phyloP scores from a whole-genome alignment of 23 tunicate genomes.

The Oikopleura vanhoeffeni region DNA sequence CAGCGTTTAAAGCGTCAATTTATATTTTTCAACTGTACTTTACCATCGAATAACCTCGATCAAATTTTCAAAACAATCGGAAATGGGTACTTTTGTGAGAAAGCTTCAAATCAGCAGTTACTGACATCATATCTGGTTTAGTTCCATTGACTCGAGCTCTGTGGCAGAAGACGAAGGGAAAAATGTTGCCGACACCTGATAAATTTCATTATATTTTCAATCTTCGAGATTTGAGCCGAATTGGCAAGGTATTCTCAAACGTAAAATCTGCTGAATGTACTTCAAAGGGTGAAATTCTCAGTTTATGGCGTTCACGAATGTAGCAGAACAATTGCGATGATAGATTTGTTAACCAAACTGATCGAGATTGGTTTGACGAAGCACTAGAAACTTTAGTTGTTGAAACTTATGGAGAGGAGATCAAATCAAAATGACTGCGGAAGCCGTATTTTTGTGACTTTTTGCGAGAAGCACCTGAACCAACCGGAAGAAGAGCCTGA shows the following conservation, averaged over 20 bases:
- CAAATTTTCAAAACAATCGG: conserved; percentile 77
- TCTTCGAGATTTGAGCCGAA: conserved; percentile 86
- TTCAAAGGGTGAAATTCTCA: no score
- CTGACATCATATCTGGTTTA: conserved; percentile 16
- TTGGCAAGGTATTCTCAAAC: conserved; percentile 99
- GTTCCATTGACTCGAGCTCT: conserved; percentile 56
- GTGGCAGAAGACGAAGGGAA: conserved; percentile 80
- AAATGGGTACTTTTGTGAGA: conserved; percentile 75
- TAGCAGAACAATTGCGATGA: conserved; percentile 76
- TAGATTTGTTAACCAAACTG: conserved; percentile 77
- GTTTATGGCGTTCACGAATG: conserved; percentile 98
- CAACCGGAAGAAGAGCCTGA: conserved; percentile 99
- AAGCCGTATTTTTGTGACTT: conserved; percentile 89
- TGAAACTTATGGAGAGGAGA: conserved; percentile 40
- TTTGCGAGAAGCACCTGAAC: conserved; percentile 80
- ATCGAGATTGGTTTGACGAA: conserved; percentile 74
- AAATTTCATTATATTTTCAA: conserved; percentile 99
- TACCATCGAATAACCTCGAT: conserved; percentile 93
- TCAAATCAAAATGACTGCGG: conserved; percentile 25
- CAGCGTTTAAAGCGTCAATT: conserved; percentile 90
- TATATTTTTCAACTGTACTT: conserved; percentile 83
- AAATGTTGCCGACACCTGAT: conserved; percentile 99
- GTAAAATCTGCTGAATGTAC: no score
- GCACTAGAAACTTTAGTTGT: conserved; percentile 26
- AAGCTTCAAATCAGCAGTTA: neutral